Base-by-base conservation (phyloP, 2,797 vertebrate species). In the Atherinosoma microstoma region DNA sequence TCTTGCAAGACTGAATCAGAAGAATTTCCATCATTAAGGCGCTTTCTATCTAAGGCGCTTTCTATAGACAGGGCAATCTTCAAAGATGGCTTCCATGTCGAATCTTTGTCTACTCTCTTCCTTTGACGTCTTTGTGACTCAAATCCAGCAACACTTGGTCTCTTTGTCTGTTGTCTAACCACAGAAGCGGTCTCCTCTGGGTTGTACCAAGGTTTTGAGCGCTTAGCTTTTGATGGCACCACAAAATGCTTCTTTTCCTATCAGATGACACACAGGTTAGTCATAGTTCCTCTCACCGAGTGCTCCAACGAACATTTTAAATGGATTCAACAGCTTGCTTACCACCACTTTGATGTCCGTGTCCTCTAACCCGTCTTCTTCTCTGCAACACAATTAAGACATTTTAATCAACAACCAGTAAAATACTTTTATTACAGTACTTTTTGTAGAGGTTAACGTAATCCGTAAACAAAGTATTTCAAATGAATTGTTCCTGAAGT, bases 281-380 rank as follows among this genome's bases (percentile, higher is more conserved):
- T 27, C 13, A 9, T 27, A n/a, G 5, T 64, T 15, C 61, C 0
- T 2, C 54, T 49, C 16, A 34, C 0, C 15, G 49, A 38, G 9
- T 32, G 4, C 10, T 27, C 12, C 13, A 0, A 56, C 1, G n/a
- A 59, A 2, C 15, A 27, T 11, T 20, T 51, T 45, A 15, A 2
- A 5, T 20, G 27, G 10, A 54, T 13, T 59, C 2, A 32, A 66
- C 32, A 29, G 18, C 27, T 30, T 57, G 4, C 92, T 90, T 83
- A 94, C 94, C 90, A 95, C 94, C 51, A 92, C 79, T 90, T 70
- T 91, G 68, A 94, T 82, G 73, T 92, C 91, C 40, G 82, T 66
- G 0, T 78, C 76, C 24, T 78, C 76, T 16, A 67, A 47, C 11
- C 6, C 10, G 12, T 83, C 86, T 32, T 80, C 71, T 34, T 85